These are phyloP conservation scores for Euthynnus affinis DNA, from an alignment of 2,797 vertebrate species.

Conservation along the genomic window DNA sequence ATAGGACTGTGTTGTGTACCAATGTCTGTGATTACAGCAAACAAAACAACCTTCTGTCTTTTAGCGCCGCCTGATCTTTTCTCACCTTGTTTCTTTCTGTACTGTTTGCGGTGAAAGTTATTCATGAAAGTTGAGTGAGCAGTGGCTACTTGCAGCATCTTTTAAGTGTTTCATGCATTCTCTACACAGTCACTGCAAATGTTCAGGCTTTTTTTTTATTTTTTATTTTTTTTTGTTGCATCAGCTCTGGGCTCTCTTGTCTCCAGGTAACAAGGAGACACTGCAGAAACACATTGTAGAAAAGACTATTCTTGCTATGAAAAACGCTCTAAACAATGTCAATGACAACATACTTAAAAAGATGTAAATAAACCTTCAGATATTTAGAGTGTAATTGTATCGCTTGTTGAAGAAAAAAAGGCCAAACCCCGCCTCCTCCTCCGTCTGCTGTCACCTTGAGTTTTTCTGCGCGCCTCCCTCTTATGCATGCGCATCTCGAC, in stretches of 20 bases:
- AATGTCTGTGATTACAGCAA: not conserved
- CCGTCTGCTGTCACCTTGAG: not conserved
- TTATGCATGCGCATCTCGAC: not conserved
- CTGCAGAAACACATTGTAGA: not conserved
- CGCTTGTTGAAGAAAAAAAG: no score
- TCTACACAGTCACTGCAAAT: not conserved
- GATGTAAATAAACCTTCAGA: no score
- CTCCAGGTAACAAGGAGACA: not conserved
- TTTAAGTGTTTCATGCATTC: not conserved
- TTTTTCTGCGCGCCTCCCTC: not conserved
- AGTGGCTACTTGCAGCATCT: not conserved
- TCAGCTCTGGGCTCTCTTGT: not conserved
- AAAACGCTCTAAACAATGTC: not conserved
- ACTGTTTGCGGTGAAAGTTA: conserved; percentile 4
- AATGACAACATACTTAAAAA: not conserved
- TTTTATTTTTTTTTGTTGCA: no score
- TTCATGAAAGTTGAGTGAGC: conserved; percentile 3
- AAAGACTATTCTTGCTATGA: not conserved
- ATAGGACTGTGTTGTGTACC: not conserved
- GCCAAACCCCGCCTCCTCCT: not conserved
- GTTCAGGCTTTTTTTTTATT: not conserved
- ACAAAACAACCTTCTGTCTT: not conserved
- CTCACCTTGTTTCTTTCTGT: not conserved
- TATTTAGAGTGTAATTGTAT: not conserved
- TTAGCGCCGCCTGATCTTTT: not conserved